Conservation (phyloP, 2,888 invertebrate genomes). For the Drosophila dives region DNA sequence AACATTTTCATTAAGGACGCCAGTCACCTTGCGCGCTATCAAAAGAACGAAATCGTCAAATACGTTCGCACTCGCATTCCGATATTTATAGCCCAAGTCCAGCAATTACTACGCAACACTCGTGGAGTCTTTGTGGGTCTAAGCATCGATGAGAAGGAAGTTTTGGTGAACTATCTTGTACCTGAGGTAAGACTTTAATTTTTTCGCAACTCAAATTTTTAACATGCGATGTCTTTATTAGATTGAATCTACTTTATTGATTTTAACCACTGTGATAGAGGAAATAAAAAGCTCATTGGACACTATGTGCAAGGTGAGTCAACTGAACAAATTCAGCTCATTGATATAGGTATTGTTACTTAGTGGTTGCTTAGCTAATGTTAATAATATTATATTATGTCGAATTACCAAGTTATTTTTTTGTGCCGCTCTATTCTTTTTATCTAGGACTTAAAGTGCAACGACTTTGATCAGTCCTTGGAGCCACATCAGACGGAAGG, state of each 20-base stretch:
- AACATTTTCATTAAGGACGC: constrained; percentile 88
- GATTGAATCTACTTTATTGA: constrained; percentile 88
- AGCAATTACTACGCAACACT: constrained; percentile 87
- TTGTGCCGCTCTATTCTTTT: neutral
- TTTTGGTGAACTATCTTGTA: constrained; percentile 88
- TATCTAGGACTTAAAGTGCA: constrained; percentile 80
- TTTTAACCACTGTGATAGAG: constrained; percentile 86
- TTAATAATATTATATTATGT: neutral
- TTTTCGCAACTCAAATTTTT: neutral
- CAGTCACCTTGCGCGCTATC: constrained; percentile 87
- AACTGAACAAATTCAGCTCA: neutral
- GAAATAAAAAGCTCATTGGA: constrained; percentile 88
- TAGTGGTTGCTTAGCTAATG: neutral
- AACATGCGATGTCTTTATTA: constrained; percentile 61
- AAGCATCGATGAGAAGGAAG: constrained; percentile 86
- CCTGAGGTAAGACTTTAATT: constrained; percentile 86
- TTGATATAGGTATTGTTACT: neutral
- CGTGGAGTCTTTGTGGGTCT: constrained; percentile 87
- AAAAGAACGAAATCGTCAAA: constrained; percentile 88
- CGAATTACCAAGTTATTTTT: no score
- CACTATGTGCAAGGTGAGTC: constrained; percentile 86
- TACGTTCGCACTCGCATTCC: constrained; percentile 89
- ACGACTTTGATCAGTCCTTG: constrained; percentile 77
- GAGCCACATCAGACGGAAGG: constrained; percentile 68
- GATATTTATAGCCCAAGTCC: constrained; percentile 88